These are phyloP conservation scores for Ceratitis capitata DNA, from an alignment of 1,140 invertebrate genomes.

Conservation along the genomic window DNA sequence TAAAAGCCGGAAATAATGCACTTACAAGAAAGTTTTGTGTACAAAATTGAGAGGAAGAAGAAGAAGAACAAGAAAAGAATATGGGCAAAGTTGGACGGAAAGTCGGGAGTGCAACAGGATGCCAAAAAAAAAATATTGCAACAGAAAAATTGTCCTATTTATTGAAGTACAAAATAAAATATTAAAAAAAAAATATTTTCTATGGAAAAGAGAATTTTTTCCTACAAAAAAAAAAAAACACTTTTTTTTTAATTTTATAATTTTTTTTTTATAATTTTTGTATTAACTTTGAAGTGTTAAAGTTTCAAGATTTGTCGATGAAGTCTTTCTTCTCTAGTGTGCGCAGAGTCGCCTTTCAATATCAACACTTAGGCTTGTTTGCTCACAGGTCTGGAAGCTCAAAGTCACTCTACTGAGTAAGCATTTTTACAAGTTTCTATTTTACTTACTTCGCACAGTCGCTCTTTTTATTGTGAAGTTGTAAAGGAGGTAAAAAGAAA, in stretches of 20 bases:
- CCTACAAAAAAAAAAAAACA: background rate
- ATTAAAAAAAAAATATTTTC: too few species aligned
- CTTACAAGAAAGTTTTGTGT: slow-evolving; percentile 39
- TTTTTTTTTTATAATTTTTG: background rate
- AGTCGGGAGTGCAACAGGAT: background rate
- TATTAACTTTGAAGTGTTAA: slow-evolving; percentile 28
- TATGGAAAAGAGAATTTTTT: background rate
- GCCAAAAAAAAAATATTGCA: background rate
- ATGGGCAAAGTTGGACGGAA: background rate
- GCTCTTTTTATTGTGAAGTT: too few species aligned
- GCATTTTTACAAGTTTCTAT: too few species aligned
- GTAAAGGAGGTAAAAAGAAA: too few species aligned
- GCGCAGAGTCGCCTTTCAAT: background rate
- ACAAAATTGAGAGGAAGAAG: background rate
- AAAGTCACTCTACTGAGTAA: too few species aligned
- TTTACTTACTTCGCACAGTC: too few species aligned
- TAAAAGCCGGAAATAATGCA: slow-evolving; percentile 47
- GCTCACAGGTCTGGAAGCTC: background rate
- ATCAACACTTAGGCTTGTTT: background rate
- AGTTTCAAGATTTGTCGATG: background rate
- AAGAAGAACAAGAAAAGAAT: background rate
- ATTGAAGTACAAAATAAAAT: background rate
- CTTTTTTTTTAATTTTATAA: background rate
- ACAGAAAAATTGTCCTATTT: background rate
- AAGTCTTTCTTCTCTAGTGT: background rate